phyloP scores from a whole-genome alignment of 2,888 invertebrate species.

The Sycophila texana region DNA sequence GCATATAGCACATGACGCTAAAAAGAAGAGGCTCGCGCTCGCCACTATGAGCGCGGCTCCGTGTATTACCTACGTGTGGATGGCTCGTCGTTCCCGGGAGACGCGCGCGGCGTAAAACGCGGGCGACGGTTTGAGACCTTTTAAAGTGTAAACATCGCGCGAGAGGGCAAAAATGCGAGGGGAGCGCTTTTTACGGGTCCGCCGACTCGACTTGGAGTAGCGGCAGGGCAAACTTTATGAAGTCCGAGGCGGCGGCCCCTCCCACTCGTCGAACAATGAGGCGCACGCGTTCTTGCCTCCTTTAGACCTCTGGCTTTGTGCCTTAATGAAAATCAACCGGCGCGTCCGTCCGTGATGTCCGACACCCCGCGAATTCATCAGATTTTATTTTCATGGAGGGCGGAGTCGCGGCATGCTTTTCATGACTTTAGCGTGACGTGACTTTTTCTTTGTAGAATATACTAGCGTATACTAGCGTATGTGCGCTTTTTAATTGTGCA shows the following conservation, averaged over 20 bases:
- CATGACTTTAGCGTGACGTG: too few relatives aligned
- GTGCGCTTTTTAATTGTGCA: too few relatives aligned
- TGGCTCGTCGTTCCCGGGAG: slow-evolving; percentile 30
- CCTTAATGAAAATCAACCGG: slow-evolving; percentile 42
- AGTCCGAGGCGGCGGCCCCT: slow-evolving; percentile 18
- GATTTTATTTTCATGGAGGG: neutral
- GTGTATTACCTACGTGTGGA: neutral
- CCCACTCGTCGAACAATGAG: slow-evolving; percentile 40
- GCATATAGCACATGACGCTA: neutral
- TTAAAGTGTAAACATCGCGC: slow-evolving; percentile 49
- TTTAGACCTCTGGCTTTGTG: slow-evolving; percentile 23
- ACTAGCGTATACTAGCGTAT: too few relatives aligned
- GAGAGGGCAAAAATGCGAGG: neutral
- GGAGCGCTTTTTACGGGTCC: neutral
- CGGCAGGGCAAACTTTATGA: slow-evolving; percentile 34
- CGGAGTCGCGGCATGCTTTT: neutral
- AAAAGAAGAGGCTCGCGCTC: neutral
- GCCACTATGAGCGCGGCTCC: neutral
- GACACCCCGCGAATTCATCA: too few relatives aligned
- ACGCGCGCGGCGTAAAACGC: slow-evolving; percentile 32
- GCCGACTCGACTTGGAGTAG: neutral
- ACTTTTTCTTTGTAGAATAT: neutral
- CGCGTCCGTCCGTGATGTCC: neutral
- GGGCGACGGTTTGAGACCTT: slow-evolving; percentile 48
- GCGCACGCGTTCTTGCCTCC: slow-evolving; percentile 23